Conservation (phyloP, 2,888 invertebrate species). For the Lasioglossum pauxillum region DNA sequence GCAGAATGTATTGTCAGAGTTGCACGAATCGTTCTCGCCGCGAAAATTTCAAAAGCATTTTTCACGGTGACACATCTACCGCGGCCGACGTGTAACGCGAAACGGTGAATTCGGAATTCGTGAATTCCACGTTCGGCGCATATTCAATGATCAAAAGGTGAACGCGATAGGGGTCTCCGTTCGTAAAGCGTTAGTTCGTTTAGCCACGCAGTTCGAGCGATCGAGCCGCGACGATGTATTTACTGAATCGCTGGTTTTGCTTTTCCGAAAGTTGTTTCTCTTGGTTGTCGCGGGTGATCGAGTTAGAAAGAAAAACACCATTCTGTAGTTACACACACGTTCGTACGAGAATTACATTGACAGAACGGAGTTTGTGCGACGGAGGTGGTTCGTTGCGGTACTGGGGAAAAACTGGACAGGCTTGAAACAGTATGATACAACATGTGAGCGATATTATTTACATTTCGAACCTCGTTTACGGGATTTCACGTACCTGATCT, state of each 20-base stretch:
- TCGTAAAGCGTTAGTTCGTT: constrained; percentile 49
- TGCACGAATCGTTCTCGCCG: background rate
- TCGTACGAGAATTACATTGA: constrained; percentile 14
- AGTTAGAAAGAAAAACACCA: constrained; percentile 8
- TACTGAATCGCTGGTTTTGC: constrained; percentile 33
- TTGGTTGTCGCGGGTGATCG: constrained; percentile 34
- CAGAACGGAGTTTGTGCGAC: background rate
- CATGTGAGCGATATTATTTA: background rate
- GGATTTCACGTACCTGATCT: background rate
- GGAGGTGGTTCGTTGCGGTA: constrained; percentile 33
- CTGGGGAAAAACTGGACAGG: background rate
- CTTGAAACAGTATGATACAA: background rate
- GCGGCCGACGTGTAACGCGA: background rate
- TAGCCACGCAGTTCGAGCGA: constrained; percentile 9
- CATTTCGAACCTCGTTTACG: background rate
- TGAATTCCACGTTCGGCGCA: background rate
- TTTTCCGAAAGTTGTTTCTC: background rate
- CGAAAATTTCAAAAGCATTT: background rate
- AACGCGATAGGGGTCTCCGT: constrained; percentile 20
- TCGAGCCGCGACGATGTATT: background rate
- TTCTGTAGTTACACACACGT: constrained; percentile 27
- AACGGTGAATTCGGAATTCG: background rate
- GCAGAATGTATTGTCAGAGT: background rate
- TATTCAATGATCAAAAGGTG: background rate
- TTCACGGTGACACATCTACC: background rate